Percentiles rank a stretch among this genome's conserved stretches.
Conservation (phyloP, 2,888 invertebrate species). For the Suillia variegata region DNA sequence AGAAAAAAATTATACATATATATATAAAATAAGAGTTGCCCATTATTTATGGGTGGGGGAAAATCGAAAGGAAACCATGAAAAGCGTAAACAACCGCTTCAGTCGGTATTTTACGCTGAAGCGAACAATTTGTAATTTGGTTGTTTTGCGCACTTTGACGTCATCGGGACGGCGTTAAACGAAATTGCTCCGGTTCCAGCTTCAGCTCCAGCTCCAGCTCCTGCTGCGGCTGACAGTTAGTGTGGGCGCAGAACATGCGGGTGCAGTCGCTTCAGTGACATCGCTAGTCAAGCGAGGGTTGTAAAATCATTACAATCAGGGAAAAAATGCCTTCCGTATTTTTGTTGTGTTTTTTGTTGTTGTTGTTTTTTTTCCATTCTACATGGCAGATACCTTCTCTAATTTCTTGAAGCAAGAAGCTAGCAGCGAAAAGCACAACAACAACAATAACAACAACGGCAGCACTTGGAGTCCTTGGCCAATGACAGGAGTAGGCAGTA, state of each 20-base stretch:
- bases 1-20: no score
- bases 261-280: conserved; percentile 47
- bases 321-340: conserved; percentile 26
- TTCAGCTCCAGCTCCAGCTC: neutral
- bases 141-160: conserved; percentile 50
- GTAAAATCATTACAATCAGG: conserved; percentile 53
- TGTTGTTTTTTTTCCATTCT: conserved; percentile 38
- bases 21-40: no score
- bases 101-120: conserved; percentile 27
- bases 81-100: conserved; percentile 51
- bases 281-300: conserved; percentile 40
- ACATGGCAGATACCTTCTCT: conserved; percentile 41
- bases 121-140: conserved; percentile 48
- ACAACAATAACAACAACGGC: conserved; percentile 34
- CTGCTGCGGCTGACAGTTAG: neutral
- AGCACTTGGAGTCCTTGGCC: conserved; percentile 55
- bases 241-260: no score
- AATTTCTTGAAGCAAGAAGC: conserved; percentile 45
- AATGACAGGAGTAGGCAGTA: no score
- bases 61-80: conserved; percentile 54
- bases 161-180: conserved; percentile 40
- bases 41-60: conserved; percentile 17
- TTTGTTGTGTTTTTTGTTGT: conserved; percentile 19
- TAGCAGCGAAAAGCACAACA: conserved; percentile 10
- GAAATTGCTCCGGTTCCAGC: conserved; percentile 7